These are phyloP conservation scores for Leptinotarsa rubiginosa DNA, from an alignment of 2,888 invertebrate species.

Conservation along the genomic window DNA sequence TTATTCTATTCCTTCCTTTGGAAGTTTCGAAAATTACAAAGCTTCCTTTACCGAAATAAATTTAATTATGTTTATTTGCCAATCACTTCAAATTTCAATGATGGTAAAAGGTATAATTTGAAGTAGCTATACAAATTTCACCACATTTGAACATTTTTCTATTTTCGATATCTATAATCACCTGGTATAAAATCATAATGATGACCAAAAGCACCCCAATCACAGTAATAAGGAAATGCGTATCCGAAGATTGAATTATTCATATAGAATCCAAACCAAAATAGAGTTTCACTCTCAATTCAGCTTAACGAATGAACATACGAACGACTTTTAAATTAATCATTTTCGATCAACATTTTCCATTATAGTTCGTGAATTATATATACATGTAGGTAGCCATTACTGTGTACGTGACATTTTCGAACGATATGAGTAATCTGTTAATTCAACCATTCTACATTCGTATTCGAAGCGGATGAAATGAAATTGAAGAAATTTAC, in stretches of 20 bases:
- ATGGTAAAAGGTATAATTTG: too few relatives aligned
- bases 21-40: too few relatives aligned
- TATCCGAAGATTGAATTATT: neutral
- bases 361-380: neutral
- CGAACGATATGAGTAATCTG: neutral
- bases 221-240: neutral
- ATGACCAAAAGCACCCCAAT: neutral
- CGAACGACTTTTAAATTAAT: neutral
- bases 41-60: too few relatives aligned
- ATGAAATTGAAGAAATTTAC: too few relatives aligned
- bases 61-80: too few relatives aligned
- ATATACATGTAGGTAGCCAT: neutral
- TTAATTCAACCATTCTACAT: neutral
- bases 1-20: too few relatives aligned
- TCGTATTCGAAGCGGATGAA: neutral
- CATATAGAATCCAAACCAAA: neutral
- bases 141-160: too few relatives aligned
- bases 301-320: neutral
- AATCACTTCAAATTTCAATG: too few relatives aligned
- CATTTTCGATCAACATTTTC: neutral
- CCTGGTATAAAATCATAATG: too few relatives aligned
- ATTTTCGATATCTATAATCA: too few relatives aligned
- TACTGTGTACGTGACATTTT: neutral
- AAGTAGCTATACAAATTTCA: too few relatives aligned
- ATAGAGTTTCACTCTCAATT: neutral